Evolutionary conservation across 2,888 invertebrate genomes (phyloP), one percentile per base, ranked within the genome.

Genomic region (Heliconius ethilla): DNA sequence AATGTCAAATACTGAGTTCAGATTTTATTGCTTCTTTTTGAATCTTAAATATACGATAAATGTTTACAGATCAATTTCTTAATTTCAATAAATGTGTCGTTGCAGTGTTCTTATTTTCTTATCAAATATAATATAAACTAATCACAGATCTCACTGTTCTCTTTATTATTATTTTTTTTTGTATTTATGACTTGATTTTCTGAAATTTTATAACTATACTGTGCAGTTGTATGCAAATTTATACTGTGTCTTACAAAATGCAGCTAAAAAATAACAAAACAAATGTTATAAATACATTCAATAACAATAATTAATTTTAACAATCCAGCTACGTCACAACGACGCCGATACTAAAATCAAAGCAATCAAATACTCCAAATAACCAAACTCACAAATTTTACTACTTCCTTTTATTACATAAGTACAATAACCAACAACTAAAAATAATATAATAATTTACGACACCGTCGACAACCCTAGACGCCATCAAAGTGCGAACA

Each of bases 401-500:
- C 5, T 40, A 37, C 70, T 63, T 40, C 37, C 33, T 74, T 74
- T 63, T 63, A 74, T 74, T 74, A 22, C 37, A 18, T 3, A 63
- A 51, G 22, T 22, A 51, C 22, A 22, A 51, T 51, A 51, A 51
- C 18, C 40, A 62, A 6, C 37, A 74, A 62, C 10, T 59, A 59
- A 25, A 69, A 37, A 59, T 66, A 76, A 62, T 63, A 63, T 63
- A 59, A 40, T 74, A 40, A 59, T 70, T 75, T 75, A 70, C 18
- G 51, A 70, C 55, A 15, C 29, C 59, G 27, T 67, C 76, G 82
- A 59, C 84, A 87, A 72, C 85, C 86, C 86, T 86, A 76, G 80
- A 77, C 75, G 80, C 81, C 82, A 83, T 82, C 81, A 83, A 83
- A 83, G 83, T 82, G 83, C 83, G 82, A 85, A 85, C 84, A 82